Percentiles rank a stretch among this genome's conserved stretches.
phyloP scores from a whole-genome alignment of 1,140 invertebrate genomes.

The Protaetia brevitarsis region DNA sequence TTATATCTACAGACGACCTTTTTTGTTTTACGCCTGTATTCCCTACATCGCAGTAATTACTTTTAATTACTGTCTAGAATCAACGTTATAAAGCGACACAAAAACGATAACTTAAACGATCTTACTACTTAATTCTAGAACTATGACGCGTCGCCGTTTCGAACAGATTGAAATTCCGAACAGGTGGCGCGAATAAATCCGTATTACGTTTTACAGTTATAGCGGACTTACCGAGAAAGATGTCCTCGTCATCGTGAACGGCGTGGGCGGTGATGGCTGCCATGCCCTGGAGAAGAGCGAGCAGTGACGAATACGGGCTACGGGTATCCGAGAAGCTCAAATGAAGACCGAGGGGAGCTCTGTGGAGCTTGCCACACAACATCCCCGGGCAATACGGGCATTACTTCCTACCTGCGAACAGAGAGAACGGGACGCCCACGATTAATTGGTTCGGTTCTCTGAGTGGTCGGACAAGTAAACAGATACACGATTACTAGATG shows the following conservation, averaged over 20 bases:
- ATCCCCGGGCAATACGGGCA: constrained; percentile 40
- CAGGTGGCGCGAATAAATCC: background rate
- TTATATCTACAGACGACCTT: too few species aligned
- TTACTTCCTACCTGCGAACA: constrained; percentile 20
- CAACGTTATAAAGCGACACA: too few species aligned
- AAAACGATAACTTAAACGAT: too few species aligned
- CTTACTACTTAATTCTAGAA: too few species aligned
- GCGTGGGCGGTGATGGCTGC: constrained; percentile 44
- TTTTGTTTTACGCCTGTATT: too few species aligned
- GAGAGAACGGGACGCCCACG: background rate
- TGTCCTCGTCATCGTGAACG: constrained; percentile 47
- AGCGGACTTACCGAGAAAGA: constrained; percentile 47
- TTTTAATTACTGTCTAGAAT: too few species aligned
- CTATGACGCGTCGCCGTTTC: too few species aligned
- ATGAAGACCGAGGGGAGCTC: constrained; percentile 44
- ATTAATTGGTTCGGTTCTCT: background rate
- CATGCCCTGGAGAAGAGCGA: constrained; percentile 48
- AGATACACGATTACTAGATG: too few species aligned
- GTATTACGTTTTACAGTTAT: background rate
- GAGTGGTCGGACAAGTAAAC: too few species aligned
- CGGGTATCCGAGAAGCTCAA: constrained; percentile 42
- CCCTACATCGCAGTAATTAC: too few species aligned
- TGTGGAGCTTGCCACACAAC: constrained; percentile 50
- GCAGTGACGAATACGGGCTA: constrained; percentile 47
- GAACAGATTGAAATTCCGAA: too few species aligned